Evolutionary conservation across 2,113 vertebrate species (phyloP), one percentile per base, ranked within the genome.

Genomic region (Nothocercus julius): DNA sequence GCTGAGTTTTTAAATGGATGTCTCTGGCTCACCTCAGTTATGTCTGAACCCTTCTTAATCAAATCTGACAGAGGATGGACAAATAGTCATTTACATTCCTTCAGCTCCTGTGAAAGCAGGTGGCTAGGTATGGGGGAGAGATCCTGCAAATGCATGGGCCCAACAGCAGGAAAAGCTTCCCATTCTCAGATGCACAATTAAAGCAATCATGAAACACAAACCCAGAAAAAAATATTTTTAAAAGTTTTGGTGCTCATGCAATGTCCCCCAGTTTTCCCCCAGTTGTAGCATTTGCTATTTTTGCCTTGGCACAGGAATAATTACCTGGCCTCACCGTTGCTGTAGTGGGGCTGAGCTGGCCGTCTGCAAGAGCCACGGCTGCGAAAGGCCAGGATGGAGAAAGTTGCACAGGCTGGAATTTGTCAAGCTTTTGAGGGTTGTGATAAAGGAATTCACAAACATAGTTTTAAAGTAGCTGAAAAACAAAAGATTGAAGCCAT

Each of bases 11-110:
- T 73, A 19, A 17, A 30, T 40, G 90, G 90, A 53, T 87, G 92
- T 34, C 66, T 73, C 66, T 79, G 86, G 79, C 44, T 49, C 38
- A 76, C 28, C 80, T 89, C 77, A 45, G 76, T 77, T 81, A 11
- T 8, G 17, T 18, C 5, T 95, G 84, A 93, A 45, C 20, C 11
- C 49, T 72, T 88, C 77, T 79, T 89, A 87, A 82, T 89, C 47
- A 84, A 73, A 82, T 14, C 17, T 90, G 89, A 93, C 81, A 94
- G 77, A 82, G 91, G 81, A 79, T 56, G 90, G 83, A 79, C 11
- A 80, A 94, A 86, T 6, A 78, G 66, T 59, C 40, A 87, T 90
- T 90, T 84, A 90, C 78, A 91, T 93, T 87, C 89, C 70, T 89
- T 36, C 38, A 40, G 22, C 8, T 87, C 77, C 56, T 56, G 69